Base-by-base conservation (phyloP, 2,888 invertebrate genomes). In the Drosophila meridionalis region DNA sequence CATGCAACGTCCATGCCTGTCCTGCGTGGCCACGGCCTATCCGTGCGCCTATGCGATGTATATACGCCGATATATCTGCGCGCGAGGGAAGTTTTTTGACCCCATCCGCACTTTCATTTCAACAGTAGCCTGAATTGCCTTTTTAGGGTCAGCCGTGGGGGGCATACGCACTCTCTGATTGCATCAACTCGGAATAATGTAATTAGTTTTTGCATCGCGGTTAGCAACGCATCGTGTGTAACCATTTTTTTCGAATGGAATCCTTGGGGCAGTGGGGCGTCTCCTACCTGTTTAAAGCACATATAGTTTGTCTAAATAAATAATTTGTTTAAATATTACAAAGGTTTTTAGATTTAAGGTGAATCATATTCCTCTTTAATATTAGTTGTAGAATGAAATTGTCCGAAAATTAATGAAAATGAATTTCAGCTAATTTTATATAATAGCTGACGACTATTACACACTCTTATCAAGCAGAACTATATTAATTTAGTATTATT, bases 111-210 rank as follows among this genome's bases (percentile, higher is more conserved):
- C 78, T 74, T 88, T 85, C 86, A 86, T 86, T 85, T 86, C 90
- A 86, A 83, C 83, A 83, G 80, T 83, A 74, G 80, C 90, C 58
- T 69, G 72, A 28, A 73, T 76, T 73, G 78, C 76, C 87, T 66
- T 69, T 58, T 58, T 76, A 71, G 89, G 82, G 84, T 72, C 56
- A 61, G 59, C 80, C 71, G 48, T 26, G 4, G 75, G 45, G 63
- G 57, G 52, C 64, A 62, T 38, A 84, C 90, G 89, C 82, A 90
- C 90, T 81, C 88, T 67, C 83, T 86, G 85, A 86, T 86, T 86
- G 85, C 90, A 80, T 82, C 89, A 90, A 87, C 87, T 87, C 87
- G 87, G 78, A 90, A 89, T 89, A 90, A 89, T 87, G 89, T 87
- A 90, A 90, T 87, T 90, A 90, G 87, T 89, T 90, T 90, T 90